Conservation (phyloP, 37 sponge, comb jelly and placozoan genomes). For the Ephydatia muelleri region DNA sequence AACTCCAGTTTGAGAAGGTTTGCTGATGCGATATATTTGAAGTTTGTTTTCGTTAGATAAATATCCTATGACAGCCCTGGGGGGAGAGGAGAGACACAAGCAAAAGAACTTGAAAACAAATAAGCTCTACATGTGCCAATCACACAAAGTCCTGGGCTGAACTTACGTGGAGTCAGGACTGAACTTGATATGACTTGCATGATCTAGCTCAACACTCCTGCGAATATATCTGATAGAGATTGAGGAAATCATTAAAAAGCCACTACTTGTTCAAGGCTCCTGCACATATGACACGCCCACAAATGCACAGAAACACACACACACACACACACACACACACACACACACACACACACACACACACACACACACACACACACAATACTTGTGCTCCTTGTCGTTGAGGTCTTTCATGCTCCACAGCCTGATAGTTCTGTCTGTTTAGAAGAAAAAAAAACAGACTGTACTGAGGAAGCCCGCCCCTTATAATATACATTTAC, state of each 20-base stretch:
- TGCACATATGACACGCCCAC: too few species aligned
- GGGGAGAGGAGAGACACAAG: not conserved
- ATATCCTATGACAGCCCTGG: conserved; percentile 37
- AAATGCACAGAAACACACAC: not conserved
- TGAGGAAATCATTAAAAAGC: not conserved
- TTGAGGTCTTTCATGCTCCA: conserved; percentile 76
- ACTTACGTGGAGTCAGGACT: conserved; percentile 90
- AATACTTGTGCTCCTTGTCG: conserved; percentile 85
- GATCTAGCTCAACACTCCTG: conserved; percentile 65
- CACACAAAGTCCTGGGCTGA: not conserved
- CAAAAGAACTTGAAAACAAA: not conserved
- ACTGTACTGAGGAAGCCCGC: not conserved
- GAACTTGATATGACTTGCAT: conserved; percentile 70
- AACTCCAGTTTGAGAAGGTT: conserved; percentile 10
- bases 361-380: not conserved
- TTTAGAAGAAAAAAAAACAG: not conserved
- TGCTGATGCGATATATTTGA: conserved; percentile 45
- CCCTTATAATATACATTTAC: not conserved
- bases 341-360: not conserved
- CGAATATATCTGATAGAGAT: conserved; percentile 48
- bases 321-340: too few species aligned
- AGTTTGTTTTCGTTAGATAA: conserved; percentile 22
- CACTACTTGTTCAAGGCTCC: not conserved
- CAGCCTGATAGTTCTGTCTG: conserved; percentile 76
- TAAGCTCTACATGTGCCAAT: too few species aligned